phyloP scores from a whole-genome alignment of 2,888 invertebrate species.

The Leptinotarsa tumamoca region DNA sequence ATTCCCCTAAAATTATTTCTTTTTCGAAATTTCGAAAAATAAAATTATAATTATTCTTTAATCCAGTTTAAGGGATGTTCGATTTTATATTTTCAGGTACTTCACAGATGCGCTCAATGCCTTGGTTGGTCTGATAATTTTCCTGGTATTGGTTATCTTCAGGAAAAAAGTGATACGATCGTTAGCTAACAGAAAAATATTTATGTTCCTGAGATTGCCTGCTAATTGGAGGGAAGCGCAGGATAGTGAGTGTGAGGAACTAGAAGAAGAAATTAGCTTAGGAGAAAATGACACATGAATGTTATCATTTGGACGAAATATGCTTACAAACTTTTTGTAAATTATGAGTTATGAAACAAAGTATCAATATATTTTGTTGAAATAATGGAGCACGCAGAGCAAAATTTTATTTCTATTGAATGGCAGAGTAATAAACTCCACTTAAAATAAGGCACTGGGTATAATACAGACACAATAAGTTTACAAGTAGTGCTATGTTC shows the following conservation, averaged over 20 bases:
- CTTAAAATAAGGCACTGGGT: no score
- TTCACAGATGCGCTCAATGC: constrained; percentile 72
- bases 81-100: constrained; percentile 66
- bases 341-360: not conserved
- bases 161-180: constrained; percentile 69
- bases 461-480: no score
- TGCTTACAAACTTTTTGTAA: not conserved
- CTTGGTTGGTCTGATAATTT: constrained; percentile 74
- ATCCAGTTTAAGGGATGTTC: not conserved
- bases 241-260: constrained; percentile 68
- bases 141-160: constrained; percentile 72
- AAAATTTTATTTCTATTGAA: no score
- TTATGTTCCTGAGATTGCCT: constrained; percentile 55
- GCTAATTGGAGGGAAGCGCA: constrained; percentile 60
- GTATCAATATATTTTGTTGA: no score
- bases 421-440: no score
- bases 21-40: no score
- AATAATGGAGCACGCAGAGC: no score
- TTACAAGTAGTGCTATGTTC: no score
- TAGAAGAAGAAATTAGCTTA: constrained; percentile 41
- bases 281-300: not conserved
- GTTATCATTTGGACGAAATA: not conserved
- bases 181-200: constrained; percentile 65
- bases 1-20: no score
- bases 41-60: not conserved